Base-by-base conservation (phyloP, 2,888 invertebrate genomes). In the Cosmopolites sordidus region DNA sequence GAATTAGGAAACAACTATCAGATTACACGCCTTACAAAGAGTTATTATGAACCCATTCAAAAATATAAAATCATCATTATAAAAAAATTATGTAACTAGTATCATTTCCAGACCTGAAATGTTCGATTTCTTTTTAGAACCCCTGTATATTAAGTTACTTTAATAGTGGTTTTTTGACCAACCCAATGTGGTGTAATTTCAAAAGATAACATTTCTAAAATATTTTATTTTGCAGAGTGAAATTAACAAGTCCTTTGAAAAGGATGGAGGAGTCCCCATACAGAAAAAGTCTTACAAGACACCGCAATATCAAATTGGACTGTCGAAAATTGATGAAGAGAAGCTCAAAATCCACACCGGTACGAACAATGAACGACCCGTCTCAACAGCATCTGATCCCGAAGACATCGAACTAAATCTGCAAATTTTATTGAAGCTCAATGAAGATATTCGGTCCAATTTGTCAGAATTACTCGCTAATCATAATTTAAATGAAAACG, bases 171-270 rank as follows among this genome's bases (percentile, higher is more conserved):
- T n/a, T n/a, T n/a, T n/a, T n/a, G 3, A 30, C 9, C 29, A 43
- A 2, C 16, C 30, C n/a, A 15, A 30, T 16, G n/a, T n/a, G n/a
- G n/a, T n/a, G n/a, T n/a, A n/a, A n/a, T n/a, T n/a, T n/a, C n/a
- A n/a, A n/a, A n/a, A n/a, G n/a, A n/a, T n/a, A n/a, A n/a, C n/a
- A n/a, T n/a, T n/a, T n/a, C n/a, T n/a, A n/a, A n/a, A n/a, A n/a
- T n/a, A 22, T 22, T 22, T 43, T 60, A 54, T 46, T 29, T 69
- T 67, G 42, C 63, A 70, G 70, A 64, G 65, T 64, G 69, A 69
- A 57, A 68, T 69, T 56, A 64, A 62, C 27, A 60, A 63, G 58
- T 63, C 60, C 17, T 66, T 70, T 56, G 66, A 67, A 48, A 62
- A 64, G 52, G 60, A 60, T 29, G 57, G 50, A 29, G 4, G 29